Evolutionary conservation across 1,140 invertebrate genomes (phyloP).

Genomic region (Drosophila mojavensis): DNA sequence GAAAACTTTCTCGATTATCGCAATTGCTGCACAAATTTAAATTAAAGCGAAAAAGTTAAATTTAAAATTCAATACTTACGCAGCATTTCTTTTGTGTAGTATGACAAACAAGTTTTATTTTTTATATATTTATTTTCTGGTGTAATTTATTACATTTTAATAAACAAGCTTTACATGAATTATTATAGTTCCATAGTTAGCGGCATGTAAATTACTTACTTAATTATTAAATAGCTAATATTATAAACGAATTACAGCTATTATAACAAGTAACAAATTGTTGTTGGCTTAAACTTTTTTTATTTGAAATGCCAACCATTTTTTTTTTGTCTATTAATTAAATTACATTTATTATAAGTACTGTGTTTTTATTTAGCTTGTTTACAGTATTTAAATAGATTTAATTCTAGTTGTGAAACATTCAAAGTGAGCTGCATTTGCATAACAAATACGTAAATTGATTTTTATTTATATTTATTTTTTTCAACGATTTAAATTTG

Average conservation of each 20-base stretch:
- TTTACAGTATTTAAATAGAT: constrained; percentile 25
- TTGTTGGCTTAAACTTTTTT: constrained; percentile 27
- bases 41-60: background rate
- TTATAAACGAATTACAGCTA: constrained; percentile 26
- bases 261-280: constrained; percentile 57
- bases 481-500: constrained; percentile 1
- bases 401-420: constrained; percentile 43
- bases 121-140: constrained; percentile 3
- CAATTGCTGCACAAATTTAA: background rate
- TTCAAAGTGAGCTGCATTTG: constrained; percentile 24
- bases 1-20: constrained; percentile 49
- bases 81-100: background rate
- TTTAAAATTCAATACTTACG: background rate
- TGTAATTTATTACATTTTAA: constrained; percentile 34
- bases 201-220: constrained; percentile 27
- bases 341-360: constrained; percentile 41
- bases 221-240: constrained; percentile 23
- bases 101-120: too few relatives aligned
- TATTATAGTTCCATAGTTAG: constrained; percentile 1
- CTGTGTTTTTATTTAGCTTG: background rate
- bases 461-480: constrained; percentile 1
- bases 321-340: constrained; percentile 24
- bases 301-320: constrained; percentile 57
- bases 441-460: constrained; percentile 2
- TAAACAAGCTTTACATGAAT: constrained; percentile 21